These are phyloP conservation scores for Drosophila rubida DNA, from an alignment of 2,888 invertebrate species.

Conservation along the genomic window DNA sequence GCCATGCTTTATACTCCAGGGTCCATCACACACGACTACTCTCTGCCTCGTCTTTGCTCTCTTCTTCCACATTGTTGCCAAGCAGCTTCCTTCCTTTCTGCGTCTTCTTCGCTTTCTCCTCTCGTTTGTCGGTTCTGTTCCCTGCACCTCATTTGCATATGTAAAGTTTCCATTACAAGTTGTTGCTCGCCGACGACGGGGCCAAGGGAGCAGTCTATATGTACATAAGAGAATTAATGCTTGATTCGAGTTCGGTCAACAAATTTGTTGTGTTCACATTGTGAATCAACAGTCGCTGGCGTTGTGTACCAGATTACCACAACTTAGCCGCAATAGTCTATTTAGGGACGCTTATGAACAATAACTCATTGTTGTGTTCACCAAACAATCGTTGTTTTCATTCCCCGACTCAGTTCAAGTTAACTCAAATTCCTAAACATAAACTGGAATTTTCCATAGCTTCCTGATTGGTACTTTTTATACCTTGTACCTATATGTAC, in stretches of 20 bases:
- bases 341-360: background rate
- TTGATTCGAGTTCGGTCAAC: slow-evolving; percentile 47
- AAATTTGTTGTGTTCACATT: slow-evolving; percentile 37
- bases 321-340: background rate
- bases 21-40: slow-evolving; percentile 3
- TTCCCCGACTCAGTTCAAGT: too few species aligned
- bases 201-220: background rate
- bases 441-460: too few species aligned
- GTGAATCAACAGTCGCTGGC: slow-evolving; percentile 3
- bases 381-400: background rate
- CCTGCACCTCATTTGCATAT: slow-evolving; percentile 50
- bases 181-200: slow-evolving; percentile 7
- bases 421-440: too few species aligned
- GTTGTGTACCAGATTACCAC: slow-evolving; percentile 16
- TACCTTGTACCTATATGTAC: too few species aligned
- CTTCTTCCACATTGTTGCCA: background rate
- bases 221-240: slow-evolving; percentile 37
- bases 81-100: background rate
- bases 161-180: slow-evolving; percentile 43
- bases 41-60: background rate
- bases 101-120: background rate
- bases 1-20: background rate
- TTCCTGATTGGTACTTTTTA: too few species aligned
- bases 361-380: background rate
- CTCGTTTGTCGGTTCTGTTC: background rate